These are phyloP conservation scores for Dicyrtoma fusca DNA, from an alignment of 2,888 invertebrate species.

Conservation along the genomic window DNA sequence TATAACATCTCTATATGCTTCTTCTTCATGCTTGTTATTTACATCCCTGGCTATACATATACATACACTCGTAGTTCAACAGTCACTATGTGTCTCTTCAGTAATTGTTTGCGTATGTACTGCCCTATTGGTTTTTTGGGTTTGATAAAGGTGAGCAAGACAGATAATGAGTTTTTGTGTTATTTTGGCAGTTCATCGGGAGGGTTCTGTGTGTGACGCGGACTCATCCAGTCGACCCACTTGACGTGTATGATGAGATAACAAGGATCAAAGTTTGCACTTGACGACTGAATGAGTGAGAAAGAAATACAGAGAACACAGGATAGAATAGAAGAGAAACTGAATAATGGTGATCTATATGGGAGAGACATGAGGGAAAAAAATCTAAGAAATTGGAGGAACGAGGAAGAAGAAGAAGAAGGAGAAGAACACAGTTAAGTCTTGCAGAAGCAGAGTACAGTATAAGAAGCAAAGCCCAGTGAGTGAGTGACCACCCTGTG, in stretches of 20 bases:
- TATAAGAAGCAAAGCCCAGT: conserved; percentile 43
- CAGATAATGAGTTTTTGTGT: conserved; percentile 41
- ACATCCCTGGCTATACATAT: no score
- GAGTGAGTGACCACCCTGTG: conserved; percentile 56
- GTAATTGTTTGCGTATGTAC: background rate
- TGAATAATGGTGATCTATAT: background rate
- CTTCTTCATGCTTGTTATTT: no score
- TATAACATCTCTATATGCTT: no score
- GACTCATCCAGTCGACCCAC: conserved; percentile 47
- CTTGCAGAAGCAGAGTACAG: conserved; percentile 9
- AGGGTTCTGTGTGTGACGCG: conserved; percentile 56
- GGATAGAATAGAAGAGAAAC: background rate
- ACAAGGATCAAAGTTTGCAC: conserved; percentile 52
- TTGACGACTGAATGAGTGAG: conserved; percentile 31
- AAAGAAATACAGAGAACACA: background rate
- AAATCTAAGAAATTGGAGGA: background rate
- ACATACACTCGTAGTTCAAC: background rate
- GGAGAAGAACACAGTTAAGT: conserved; percentile 17
- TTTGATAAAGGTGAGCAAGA: conserved; percentile 27
- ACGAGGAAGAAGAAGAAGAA: conserved; percentile 18
- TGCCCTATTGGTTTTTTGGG: background rate
- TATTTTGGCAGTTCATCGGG: conserved; percentile 55
- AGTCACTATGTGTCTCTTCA: background rate
- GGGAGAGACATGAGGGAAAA: background rate
- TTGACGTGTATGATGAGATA: conserved; percentile 51